phyloP scores from a whole-genome alignment of 2,113 vertebrate genomes.

The Epinephelus fuscoguttatus region DNA sequence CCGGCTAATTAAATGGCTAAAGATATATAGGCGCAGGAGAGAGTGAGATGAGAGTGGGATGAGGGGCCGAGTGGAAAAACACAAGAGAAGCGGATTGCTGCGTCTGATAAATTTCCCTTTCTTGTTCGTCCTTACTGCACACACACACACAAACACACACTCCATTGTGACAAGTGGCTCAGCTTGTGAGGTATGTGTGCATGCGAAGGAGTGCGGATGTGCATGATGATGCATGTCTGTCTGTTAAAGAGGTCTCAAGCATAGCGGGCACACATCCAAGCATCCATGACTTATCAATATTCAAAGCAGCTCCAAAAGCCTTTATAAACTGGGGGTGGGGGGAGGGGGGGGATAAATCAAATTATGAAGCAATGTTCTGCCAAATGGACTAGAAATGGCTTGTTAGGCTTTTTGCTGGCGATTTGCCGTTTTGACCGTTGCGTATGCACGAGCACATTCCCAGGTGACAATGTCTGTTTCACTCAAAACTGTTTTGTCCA shows the following conservation, averaged over 20 bases:
- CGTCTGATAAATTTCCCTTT: conserved; percentile 69
- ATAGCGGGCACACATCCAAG: conserved; percentile 28
- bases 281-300: conserved; percentile 56
- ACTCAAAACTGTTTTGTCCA: conserved; percentile 55
- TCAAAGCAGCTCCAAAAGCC: conserved; percentile 39
- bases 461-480: conserved; percentile 59
- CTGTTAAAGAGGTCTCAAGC: conserved; percentile 46
- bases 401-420: conserved; percentile 46
- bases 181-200: conserved; percentile 20
- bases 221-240: conserved; percentile 57
- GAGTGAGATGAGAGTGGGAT: conserved; percentile 63
- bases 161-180: conserved; percentile 51
- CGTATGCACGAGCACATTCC: conserved; percentile 46
- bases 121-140: not conserved
- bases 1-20: conserved; percentile 83
- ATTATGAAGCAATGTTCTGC: conserved; percentile 50
- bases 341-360: conserved; percentile 28
- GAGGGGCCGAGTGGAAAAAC: conserved; percentile 59
- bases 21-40: conserved; percentile 74
- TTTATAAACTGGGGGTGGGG: conserved; percentile 37
- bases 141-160: conserved; percentile 39
- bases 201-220: conserved; percentile 40
- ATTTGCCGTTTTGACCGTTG: conserved; percentile 58
- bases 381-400: conserved; percentile 60
- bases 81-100: conserved; percentile 50